These are phyloP conservation scores for Phanerotoma sp. DNA, from an alignment of 2,888 invertebrate genomes.

Conservation along the genomic window DNA sequence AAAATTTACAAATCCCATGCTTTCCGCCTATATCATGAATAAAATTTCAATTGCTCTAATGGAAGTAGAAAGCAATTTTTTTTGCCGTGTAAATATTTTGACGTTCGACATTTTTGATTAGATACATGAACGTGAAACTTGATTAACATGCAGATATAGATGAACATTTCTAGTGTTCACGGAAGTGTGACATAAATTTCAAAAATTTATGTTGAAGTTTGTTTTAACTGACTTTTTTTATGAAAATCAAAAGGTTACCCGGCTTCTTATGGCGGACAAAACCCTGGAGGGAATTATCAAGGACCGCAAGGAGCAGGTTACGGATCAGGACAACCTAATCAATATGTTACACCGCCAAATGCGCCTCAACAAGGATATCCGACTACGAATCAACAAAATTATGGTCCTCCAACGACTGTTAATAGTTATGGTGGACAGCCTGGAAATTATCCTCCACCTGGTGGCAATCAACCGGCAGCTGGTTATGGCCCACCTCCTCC, in stretches of 20 bases:
- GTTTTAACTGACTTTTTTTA: too few species aligned
- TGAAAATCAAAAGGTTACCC: slow-evolving; percentile 40
- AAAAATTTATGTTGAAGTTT: too few species aligned
- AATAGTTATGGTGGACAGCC: slow-evolving; percentile 56
- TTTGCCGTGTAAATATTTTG: too few species aligned
- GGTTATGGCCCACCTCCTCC: slow-evolving; percentile 66
- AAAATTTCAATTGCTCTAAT: too few species aligned
- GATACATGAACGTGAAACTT: too few species aligned
- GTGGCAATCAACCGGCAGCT: slow-evolving; percentile 60
- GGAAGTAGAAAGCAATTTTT: too few species aligned
- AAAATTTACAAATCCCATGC: too few species aligned
- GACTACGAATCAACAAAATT: slow-evolving; percentile 62
- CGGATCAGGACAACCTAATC: slow-evolving; percentile 62
- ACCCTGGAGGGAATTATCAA: slow-evolving; percentile 65
- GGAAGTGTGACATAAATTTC: too few species aligned
- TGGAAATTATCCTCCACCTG: slow-evolving; percentile 66
- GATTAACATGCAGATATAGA: too few species aligned
- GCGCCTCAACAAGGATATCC: slow-evolving; percentile 67
- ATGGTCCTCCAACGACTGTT: slow-evolving; percentile 51
- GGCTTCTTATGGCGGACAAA: slow-evolving; percentile 63
- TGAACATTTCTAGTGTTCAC: too few species aligned
- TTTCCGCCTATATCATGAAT: too few species aligned
- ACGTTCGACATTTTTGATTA: too few species aligned
- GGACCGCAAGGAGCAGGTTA: slow-evolving; percentile 61
- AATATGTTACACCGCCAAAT: slow-evolving; percentile 63